Conservation (phyloP, 2,113 vertebrate genomes). For the Platycercus adscitus region DNA sequence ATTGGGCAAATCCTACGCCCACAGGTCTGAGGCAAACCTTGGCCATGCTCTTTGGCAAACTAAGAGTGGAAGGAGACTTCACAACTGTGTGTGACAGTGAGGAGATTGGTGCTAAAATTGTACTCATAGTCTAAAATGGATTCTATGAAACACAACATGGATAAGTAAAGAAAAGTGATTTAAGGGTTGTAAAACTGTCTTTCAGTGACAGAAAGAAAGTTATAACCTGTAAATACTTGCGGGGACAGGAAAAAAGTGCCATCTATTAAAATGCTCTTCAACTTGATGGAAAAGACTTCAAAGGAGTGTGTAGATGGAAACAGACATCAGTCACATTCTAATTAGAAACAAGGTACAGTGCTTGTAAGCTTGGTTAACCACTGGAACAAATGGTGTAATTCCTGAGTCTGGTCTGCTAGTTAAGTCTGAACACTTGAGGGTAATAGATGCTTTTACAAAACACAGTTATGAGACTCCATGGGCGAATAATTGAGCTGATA, state of each 20-base stretch:
- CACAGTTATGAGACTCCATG: background rate
- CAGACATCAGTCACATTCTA: background rate
- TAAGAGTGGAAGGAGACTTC: background rate
- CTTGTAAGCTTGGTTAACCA: background rate
- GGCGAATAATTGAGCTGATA: background rate
- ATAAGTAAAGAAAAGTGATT: background rate
- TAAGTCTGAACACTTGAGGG: background rate
- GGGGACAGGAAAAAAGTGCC: background rate
- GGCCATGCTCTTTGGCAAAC: background rate
- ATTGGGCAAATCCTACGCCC: background rate
- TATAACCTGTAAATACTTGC: background rate
- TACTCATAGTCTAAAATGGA: background rate
- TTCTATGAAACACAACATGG: fast-evolving
- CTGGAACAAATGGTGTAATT: constrained; percentile 4
- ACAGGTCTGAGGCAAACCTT: background rate
- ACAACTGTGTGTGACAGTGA: background rate
- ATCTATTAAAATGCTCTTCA: background rate
- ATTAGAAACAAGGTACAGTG: background rate
- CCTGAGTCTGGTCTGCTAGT: background rate
- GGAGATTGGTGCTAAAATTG: background rate
- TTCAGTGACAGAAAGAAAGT: background rate
- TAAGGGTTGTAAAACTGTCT: background rate
- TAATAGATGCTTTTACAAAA: background rate
- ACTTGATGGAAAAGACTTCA: background rate
- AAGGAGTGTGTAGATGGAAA: background rate